These are phyloP conservation scores for Hypomesus transpacificus DNA, from an alignment of 2,113 vertebrate species.

Conservation along the genomic window DNA sequence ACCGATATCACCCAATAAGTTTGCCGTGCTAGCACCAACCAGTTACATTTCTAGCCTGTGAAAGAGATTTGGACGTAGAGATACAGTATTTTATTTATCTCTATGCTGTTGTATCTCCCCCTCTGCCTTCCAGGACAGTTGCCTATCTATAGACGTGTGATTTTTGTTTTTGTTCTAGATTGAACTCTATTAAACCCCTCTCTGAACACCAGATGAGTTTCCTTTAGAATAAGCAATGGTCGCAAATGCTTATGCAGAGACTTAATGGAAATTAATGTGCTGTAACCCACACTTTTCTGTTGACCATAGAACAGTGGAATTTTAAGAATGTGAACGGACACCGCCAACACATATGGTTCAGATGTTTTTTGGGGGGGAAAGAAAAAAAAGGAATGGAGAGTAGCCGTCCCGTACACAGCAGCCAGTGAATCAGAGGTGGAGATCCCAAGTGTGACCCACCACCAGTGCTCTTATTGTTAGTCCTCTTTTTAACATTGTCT, in stretches of 20 bases:
- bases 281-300: slow-evolving; percentile 28
- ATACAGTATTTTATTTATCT: too few relatives aligned
- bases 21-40: slow-evolving; percentile 19
- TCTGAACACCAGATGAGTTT: background rate
- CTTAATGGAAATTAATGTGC: background rate
- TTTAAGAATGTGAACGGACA: background rate
- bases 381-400: background rate
- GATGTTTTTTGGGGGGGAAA: background rate
- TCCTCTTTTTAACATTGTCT: slow-evolving; percentile 49
- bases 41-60: slow-evolving; percentile 14
- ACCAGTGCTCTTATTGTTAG: slow-evolving; percentile 57
- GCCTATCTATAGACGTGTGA: slow-evolving; percentile 3
- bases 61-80: slow-evolving; percentile 13
- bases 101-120: background rate
- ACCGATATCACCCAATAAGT: slow-evolving; percentile 8
- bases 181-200: background rate
- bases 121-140: slow-evolving; percentile 18
- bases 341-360: slow-evolving; percentile 10
- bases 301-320: background rate
- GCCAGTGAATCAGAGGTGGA: slow-evolving; percentile 22
- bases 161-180: background rate
- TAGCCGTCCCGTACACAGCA: slow-evolving; percentile 5
- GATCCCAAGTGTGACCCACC: slow-evolving; percentile 38
- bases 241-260: background rate
- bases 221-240: background rate